Percentiles rank a stretch among this genome's conserved stretches.
phyloP scores from a whole-genome alignment of 2,888 invertebrate species.

The Icerya purchasi region DNA sequence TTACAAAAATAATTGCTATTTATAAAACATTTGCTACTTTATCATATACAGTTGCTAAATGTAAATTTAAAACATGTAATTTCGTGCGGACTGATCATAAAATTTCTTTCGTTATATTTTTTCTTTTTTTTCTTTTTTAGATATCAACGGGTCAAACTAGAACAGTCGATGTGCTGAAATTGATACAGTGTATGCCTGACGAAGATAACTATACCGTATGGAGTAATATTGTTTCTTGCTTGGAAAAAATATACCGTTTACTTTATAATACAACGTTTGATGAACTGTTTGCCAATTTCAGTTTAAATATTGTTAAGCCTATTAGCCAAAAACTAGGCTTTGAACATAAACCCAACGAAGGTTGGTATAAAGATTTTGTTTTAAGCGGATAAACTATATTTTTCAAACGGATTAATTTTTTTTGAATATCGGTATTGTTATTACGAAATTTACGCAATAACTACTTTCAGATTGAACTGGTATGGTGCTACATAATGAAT shows the following conservation, averaged over 20 bases:
- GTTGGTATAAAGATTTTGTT: slow-evolving; percentile 27
- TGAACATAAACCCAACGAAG: slow-evolving; percentile 60
- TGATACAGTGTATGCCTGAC: slow-evolving; percentile 63
- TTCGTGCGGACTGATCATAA: too few species aligned
- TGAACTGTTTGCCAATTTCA: slow-evolving; percentile 49
- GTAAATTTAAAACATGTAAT: too few species aligned
- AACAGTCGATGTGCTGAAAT: slow-evolving; percentile 57
- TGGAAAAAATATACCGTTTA: slow-evolving; percentile 49
- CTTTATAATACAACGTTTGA: slow-evolving; percentile 59
- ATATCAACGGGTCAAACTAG: slow-evolving; percentile 62
- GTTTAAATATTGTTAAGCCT: slow-evolving; percentile 46
- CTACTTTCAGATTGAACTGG: too few species aligned
- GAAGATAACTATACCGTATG: slow-evolving; percentile 88
- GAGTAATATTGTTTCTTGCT: slow-evolving; percentile 51
- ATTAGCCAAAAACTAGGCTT: slow-evolving; percentile 59
- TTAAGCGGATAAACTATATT: too few species aligned
- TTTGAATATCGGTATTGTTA: too few species aligned
- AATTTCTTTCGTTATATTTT: too few species aligned
- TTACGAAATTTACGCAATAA: too few species aligned
- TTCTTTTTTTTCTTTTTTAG: slow-evolving; percentile 19
- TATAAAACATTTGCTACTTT: too few species aligned
- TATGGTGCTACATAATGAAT: too few species aligned
- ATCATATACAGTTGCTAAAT: too few species aligned
- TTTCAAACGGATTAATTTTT: too few species aligned
- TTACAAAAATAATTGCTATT: too few species aligned